phyloP scores from a whole-genome alignment of 2,113 vertebrate species.

The Panthera uncia region DNA sequence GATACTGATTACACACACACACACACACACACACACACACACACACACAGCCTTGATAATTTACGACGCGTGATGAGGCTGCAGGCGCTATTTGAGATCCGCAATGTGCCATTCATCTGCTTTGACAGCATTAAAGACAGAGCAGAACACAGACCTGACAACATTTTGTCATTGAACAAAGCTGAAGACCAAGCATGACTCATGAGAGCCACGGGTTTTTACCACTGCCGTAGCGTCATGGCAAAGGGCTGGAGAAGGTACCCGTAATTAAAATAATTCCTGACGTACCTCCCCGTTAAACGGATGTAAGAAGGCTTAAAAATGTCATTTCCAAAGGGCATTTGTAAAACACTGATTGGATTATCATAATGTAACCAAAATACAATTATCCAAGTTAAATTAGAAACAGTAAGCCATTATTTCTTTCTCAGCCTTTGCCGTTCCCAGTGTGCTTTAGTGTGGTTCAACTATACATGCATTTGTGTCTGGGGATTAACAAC shows the following conservation, averaged over 20 bases:
- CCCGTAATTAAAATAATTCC: too few species aligned
- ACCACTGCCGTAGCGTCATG: rapidly evolving
- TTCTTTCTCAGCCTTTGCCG: slow-evolving; percentile 35
- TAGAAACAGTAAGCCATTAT: slow-evolving; percentile 42
- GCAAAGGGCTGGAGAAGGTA: rapidly evolving
- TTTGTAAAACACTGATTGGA: neutral
- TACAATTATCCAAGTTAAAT: slow-evolving; percentile 58
- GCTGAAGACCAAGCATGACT: neutral
- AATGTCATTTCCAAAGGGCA: neutral
- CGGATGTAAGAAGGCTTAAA: neutral
- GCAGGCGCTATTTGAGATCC: neutral
- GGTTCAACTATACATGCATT: neutral
- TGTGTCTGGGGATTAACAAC: slow-evolving; percentile 42
- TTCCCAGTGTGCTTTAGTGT: neutral
- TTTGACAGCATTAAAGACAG: too few species aligned
- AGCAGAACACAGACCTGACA: neutral
- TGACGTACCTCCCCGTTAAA: neutral
- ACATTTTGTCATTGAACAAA: neutral
- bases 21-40: neutral
- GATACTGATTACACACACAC: neutral
- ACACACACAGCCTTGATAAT: neutral
- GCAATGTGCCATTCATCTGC: neutral
- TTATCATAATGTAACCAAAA: neutral
- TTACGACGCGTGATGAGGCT: rapidly evolving
- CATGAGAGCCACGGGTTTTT: rapidly evolving